These are phyloP conservation scores for Erpetoichthys calabaricus DNA, from an alignment of 2,797 vertebrate species.

Conservation along the genomic window DNA sequence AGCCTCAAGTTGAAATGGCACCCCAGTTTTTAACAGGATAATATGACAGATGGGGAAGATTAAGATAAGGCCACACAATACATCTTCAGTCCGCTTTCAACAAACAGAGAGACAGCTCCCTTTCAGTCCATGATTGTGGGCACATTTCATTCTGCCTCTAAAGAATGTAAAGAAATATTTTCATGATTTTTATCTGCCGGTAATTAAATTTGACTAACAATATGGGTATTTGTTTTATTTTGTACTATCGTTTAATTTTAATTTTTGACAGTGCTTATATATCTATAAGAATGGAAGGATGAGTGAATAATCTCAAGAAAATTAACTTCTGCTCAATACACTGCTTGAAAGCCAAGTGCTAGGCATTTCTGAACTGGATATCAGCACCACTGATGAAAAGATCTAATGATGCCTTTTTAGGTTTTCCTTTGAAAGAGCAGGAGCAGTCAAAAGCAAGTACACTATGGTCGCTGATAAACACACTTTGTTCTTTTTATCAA, in stretches of 20 bases:
- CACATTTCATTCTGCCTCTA: slow-evolving; percentile 51
- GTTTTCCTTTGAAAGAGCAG: too few species aligned
- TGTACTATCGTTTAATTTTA: not conserved
- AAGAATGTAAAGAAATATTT: slow-evolving; percentile 40
- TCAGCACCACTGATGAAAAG: too few species aligned
- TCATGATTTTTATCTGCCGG: slow-evolving; percentile 54
- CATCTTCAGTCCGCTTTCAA: slow-evolving; percentile 59
- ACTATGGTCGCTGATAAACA: too few species aligned
- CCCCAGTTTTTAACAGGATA: slow-evolving; percentile 35
- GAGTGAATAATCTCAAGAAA: not conserved
- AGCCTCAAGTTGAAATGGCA: slow-evolving; percentile 27
- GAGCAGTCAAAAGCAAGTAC: too few species aligned
- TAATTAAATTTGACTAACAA: slow-evolving; percentile 61
- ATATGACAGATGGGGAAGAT: slow-evolving; percentile 55
- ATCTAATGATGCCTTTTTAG: too few species aligned
- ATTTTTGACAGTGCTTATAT: not conserved
- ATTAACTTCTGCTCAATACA: not conserved
- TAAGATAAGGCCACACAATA: slow-evolving; percentile 63
- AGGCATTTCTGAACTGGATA: not conserved
- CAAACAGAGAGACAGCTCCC: slow-evolving; percentile 42
- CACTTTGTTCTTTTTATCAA: too few species aligned
- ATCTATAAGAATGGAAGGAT: not conserved
- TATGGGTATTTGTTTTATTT: slow-evolving; percentile 25
- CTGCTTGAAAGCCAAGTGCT: not conserved
- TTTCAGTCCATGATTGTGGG: slow-evolving; percentile 35